A percentile compares a stretch with the other conserved stretches of the same genome.
Conservation (phyloP, 2,888 invertebrate genomes). For the Caenorhabditis sp. region DNA sequence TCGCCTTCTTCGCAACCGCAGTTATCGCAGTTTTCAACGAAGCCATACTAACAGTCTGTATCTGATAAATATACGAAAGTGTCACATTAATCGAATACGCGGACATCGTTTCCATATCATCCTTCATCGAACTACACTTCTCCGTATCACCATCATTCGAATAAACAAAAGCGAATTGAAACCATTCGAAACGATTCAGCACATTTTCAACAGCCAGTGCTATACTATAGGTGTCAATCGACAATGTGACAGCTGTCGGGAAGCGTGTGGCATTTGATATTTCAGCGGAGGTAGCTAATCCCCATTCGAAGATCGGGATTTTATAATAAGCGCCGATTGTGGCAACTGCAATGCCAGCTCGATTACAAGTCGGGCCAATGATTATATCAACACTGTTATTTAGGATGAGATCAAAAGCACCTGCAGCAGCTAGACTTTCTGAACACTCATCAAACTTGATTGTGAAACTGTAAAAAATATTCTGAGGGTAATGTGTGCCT, state of each 20-base stretch:
- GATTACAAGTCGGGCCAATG: conserved; percentile 46
- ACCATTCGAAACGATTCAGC: conserved; percentile 54
- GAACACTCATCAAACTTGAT: conserved; percentile 46
- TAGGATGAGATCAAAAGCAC: conserved; percentile 23
- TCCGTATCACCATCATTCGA: conserved; percentile 36
- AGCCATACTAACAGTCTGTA: conserved; percentile 5
- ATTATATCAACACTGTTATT: conserved; percentile 43
- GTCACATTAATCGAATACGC: background rate
- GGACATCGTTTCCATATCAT: conserved; percentile 24
- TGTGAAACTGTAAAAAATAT: conserved; percentile 28
- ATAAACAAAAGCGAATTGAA: conserved; percentile 58
- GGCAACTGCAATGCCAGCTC: conserved; percentile 45
- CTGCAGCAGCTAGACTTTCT: conserved; percentile 31
- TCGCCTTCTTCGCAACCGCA: conserved; percentile 17
- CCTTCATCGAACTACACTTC: conserved; percentile 43
- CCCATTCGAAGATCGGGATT: conserved; percentile 46
- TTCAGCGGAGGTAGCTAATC: conserved; percentile 30
- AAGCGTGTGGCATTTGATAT: conserved; percentile 29
- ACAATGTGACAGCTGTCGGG: conserved; percentile 38
- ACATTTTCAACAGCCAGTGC: conserved; percentile 24
- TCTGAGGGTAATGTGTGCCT: too few species aligned
- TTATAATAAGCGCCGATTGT: conserved; percentile 48
- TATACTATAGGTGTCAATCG: conserved; percentile 31
- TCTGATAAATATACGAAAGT: conserved; percentile 22
- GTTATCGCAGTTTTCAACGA: conserved; percentile 16